Conservation (phyloP, 2,888 invertebrate genomes). For the Bimastos eiseni region DNA sequence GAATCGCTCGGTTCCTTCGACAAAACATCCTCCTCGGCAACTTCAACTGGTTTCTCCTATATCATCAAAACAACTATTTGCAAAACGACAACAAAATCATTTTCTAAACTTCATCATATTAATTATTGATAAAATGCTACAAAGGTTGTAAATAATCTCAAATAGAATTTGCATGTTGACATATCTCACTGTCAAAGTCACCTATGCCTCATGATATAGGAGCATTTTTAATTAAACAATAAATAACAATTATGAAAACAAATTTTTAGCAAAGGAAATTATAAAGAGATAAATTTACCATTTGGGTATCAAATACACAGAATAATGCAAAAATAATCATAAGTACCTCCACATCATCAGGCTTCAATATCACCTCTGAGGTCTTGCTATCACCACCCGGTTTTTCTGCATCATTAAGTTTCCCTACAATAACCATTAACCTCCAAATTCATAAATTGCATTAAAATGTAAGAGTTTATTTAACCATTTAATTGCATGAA, state of each 20-base stretch:
- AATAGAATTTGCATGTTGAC: not conserved
- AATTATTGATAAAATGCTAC: not conserved
- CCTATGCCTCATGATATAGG: not conserved
- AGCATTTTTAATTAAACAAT: not conserved
- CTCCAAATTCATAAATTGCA: not conserved
- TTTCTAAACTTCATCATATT: not conserved
- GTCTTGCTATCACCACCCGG: not conserved
- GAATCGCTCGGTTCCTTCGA: not conserved
- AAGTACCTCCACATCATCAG: not conserved
- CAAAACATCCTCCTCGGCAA: not conserved
- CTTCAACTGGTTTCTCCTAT: not conserved
- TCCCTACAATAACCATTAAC: not conserved
- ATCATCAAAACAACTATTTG: not conserved
- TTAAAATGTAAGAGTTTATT: not conserved
- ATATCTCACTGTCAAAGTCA: not conserved
- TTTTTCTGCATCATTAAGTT: not conserved
- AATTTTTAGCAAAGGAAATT: not conserved
- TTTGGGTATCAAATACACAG: not conserved
- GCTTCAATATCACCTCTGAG: not conserved
- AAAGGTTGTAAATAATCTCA: not conserved
- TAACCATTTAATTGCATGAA: not conserved
- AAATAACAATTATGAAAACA: not conserved
- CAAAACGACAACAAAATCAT: not conserved
- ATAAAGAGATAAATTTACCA: not conserved
- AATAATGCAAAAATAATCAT: not conserved